A percentile compares a stretch with the other conserved stretches of the same genome.
Conservation (phyloP, 2,888 invertebrate genomes). For the Tethea ocularis region DNA sequence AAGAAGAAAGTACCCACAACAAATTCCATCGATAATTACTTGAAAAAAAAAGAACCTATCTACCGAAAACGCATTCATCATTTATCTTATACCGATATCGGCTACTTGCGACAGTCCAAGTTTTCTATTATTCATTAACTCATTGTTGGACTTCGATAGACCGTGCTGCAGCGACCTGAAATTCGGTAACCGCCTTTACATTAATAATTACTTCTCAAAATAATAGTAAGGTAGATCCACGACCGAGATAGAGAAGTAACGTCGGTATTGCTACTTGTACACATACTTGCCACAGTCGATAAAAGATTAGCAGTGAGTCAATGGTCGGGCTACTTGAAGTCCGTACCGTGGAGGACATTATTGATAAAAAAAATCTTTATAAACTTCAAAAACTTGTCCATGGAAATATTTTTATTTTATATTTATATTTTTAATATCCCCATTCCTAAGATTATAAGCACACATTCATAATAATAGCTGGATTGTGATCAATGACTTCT, state of each 20-base stretch:
- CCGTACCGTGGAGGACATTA: slow-evolving; percentile 24
- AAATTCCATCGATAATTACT: slow-evolving; percentile 66
- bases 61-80: slow-evolving; percentile 74
- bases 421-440: too few species aligned
- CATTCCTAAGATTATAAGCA: too few species aligned
- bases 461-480: too few species aligned
- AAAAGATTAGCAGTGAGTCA: slow-evolving; percentile 36
- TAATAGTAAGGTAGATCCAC: slow-evolving; percentile 80
- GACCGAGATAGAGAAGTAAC: slow-evolving; percentile 63
- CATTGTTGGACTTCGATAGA: slow-evolving; percentile 61
- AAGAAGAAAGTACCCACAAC: slow-evolving; percentile 48
- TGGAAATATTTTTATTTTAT: too few species aligned
- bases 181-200: slow-evolving; percentile 79
- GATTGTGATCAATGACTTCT: too few species aligned
- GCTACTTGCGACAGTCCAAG: slow-evolving; percentile 72
- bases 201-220: slow-evolving; percentile 84
- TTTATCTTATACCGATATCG: slow-evolving; percentile 70
- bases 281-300: slow-evolving; percentile 27
- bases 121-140: slow-evolving; percentile 80
- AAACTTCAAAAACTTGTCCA: too few species aligned
- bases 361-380: background rate
- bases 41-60: slow-evolving; percentile 54
- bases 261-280: slow-evolving; percentile 37
- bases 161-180: slow-evolving; percentile 70
- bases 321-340: slow-evolving; percentile 29